These are phyloP conservation scores for Papilio xuthus DNA, from an alignment of 1,140 invertebrate genomes.

Conservation along the genomic window DNA sequence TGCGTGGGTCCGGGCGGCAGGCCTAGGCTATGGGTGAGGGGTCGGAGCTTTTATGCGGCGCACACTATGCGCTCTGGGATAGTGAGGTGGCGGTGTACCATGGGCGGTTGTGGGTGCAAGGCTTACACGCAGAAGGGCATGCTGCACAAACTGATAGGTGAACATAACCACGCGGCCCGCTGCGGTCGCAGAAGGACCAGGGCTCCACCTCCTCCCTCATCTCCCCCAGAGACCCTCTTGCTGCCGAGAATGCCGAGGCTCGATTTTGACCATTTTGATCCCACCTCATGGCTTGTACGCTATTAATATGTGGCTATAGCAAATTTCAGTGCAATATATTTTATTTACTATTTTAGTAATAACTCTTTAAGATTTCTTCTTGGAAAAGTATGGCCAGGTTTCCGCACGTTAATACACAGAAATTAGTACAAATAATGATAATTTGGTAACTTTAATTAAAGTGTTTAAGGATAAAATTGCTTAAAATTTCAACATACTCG, in stretches of 20 bases:
- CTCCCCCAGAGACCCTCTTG: constrained; percentile 57
- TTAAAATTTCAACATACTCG: background rate
- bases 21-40: constrained; percentile 72
- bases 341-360: constrained; percentile 24
- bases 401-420: too few species aligned
- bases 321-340: constrained; percentile 13
- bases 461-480: background rate
- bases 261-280: constrained; percentile 73
- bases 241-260: constrained; percentile 60
- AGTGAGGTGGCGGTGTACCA: constrained; percentile 76
- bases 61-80: constrained; percentile 76
- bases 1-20: constrained; percentile 75
- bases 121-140: constrained; percentile 75
- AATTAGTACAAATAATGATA: background rate
- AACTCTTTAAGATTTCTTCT: background rate
- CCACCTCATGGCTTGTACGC: constrained; percentile 67
- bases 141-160: constrained; percentile 72
- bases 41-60: constrained; percentile 75
- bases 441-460: background rate
- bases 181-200: constrained; percentile 50
- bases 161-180: constrained; percentile 70
- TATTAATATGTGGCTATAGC: constrained; percentile 50
- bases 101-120: constrained; percentile 77
- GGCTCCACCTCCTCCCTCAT: constrained; percentile 35
- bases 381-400: too few species aligned